Base-by-base conservation (phyloP, 1,140 invertebrate species). In the Helicorthomorpha holstii region DNA sequence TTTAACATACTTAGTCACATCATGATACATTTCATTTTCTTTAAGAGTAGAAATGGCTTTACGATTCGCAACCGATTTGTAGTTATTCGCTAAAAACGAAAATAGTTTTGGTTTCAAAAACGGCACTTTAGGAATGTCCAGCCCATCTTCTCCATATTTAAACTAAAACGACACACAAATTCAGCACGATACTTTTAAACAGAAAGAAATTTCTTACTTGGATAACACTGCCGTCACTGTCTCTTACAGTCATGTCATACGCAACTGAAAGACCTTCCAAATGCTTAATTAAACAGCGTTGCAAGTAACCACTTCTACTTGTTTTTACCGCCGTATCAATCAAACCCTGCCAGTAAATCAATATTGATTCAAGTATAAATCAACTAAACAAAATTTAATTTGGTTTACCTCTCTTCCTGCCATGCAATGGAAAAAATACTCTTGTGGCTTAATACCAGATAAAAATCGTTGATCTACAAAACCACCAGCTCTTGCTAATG, bases 341-440 rank as follows among this genome's bases (percentile, higher is more conserved):
- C 25, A 81, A 62, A 67, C 78, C 77, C 75, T 75, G 56, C 10
- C 16, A 34, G 16, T 34, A 34, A 7, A 7, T 34, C 29, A 34
- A 7, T 7, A 7, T 34, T 7, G 7, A 34, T 7, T 34, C 29
- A 34, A 7, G 29, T 34, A 7, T 7, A 34, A 7, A 34, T 34
- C n/a, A 16, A 7, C 34, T 45, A 44, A 56, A 56, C n/a, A 26
- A 14, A 42, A n/a, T 26, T 4, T 19, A 38, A 12, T 26, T 38
- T 24, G 22, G 26, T 38, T 57, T 63, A 80, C 81, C 77, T 98
- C 96, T 69, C 96, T 77, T 55, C 96, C 96, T 49, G 96, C 96
- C 94, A 98, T 98, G 65, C 94, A 98, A 76, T 99, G 94, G 68
- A 96, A 98, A 69, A 97, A 99, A 63, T 95, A 97, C 64, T 98